phyloP scores from a whole-genome alignment of 2,113 vertebrate species.

The Oncorhynchus gorbuscha region DNA sequence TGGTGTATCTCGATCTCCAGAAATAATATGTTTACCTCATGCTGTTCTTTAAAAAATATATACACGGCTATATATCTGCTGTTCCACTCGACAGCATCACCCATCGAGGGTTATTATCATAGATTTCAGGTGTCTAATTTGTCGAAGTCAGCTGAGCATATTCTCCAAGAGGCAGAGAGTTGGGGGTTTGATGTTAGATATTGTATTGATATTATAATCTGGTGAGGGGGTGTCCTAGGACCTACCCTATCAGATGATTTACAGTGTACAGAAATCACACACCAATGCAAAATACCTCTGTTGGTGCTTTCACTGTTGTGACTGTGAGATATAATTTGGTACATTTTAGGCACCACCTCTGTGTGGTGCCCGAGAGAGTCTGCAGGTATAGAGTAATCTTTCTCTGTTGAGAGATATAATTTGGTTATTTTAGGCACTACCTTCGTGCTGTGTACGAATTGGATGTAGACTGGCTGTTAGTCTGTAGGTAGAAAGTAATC shows the following conservation, averaged over 20 bases:
- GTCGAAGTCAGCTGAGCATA: conserved; percentile 64
- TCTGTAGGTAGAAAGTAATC: conserved; percentile 53
- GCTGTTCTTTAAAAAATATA: background rate
- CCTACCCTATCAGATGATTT: background rate
- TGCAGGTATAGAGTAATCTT: background rate
- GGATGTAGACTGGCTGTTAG: background rate
- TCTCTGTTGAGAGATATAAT: conserved; percentile 6
- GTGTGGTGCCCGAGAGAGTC: too few species aligned
- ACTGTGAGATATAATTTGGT: too few species aligned
- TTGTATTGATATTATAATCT: conserved; percentile 45
- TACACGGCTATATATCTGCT: conserved; percentile 11
- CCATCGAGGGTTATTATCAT: conserved; percentile 27
- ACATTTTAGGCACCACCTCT: too few species aligned
- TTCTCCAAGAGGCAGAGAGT: conserved; percentile 45
- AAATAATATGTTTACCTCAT: background rate
- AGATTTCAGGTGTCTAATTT: conserved; percentile 68
- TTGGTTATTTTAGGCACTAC: conserved; percentile 37
- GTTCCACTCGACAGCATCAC: too few species aligned
- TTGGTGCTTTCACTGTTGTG: too few species aligned
- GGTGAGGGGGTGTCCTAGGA: background rate
- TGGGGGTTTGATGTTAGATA: conserved; percentile 24
- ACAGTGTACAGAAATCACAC: background rate
- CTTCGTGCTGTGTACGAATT: background rate
- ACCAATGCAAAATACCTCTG: background rate
- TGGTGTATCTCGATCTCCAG: background rate